Conservation (phyloP, 2,113 vertebrate genomes). For the Monopterus albus region DNA sequence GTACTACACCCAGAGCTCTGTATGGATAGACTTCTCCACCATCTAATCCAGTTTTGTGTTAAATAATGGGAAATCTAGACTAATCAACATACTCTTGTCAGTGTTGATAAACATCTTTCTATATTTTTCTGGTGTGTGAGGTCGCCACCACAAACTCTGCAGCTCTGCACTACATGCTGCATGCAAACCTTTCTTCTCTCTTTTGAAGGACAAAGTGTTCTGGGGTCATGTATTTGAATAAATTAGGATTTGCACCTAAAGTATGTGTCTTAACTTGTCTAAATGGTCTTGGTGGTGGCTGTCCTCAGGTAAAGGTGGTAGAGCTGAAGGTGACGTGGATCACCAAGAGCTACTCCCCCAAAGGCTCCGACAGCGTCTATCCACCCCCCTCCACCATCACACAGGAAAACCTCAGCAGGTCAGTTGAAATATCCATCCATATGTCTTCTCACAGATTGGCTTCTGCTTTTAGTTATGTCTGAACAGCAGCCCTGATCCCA, state of each 20-base stretch:
- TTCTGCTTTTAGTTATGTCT: too few species aligned
- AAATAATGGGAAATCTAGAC: not conserved
- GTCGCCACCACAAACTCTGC: too few species aligned
- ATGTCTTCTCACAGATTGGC: not conserved
- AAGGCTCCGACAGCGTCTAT: constrained; percentile 94
- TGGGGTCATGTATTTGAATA: not conserved
- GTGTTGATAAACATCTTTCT: too few species aligned
- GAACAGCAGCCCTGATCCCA: too few species aligned
- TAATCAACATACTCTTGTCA: not conserved
- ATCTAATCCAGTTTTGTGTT: not conserved
- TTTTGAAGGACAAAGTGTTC: too few species aligned
- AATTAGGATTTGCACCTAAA: not conserved
- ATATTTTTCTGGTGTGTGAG: too few species aligned
- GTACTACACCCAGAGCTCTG: too few species aligned
- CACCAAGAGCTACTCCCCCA: constrained; percentile 98
- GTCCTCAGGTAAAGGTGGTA: constrained; percentile 93
- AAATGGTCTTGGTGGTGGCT: too few species aligned
- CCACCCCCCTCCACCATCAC: constrained; percentile 94
- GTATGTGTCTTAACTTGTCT: not conserved
- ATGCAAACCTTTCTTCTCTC: too few species aligned
- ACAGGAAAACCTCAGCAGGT: constrained; percentile 95
- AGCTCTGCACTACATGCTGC: too few species aligned
- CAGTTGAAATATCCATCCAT: not conserved
- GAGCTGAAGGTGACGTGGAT: constrained; percentile 98
- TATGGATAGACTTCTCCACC: not conserved